Evolutionary conservation across 2,888 invertebrate species (phyloP).

Genomic region (Leuctra nigra): DNA sequence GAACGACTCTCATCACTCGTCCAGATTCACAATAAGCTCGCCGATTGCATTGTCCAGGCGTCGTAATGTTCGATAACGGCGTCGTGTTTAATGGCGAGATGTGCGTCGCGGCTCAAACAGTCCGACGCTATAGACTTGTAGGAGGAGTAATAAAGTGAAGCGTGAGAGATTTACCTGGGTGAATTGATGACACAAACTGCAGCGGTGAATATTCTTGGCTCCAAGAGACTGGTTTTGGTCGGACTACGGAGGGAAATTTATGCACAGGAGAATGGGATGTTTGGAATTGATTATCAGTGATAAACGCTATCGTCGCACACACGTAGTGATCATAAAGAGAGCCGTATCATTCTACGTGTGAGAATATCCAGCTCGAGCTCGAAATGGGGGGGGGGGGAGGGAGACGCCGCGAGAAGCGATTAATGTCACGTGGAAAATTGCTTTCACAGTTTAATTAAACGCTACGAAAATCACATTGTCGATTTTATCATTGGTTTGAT

Average conservation of each 20-base stretch:
- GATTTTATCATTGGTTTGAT: no score
- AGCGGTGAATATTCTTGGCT: neutral
- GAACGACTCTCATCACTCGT: slow-evolving; percentile 1
- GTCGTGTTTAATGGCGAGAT: neutral
- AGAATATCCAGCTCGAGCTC: no score
- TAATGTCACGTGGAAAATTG: no score
- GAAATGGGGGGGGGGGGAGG: no score
- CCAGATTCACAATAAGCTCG: neutral
- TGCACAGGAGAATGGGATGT: neutral
- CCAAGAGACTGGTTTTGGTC: neutral
- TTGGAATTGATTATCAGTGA: no score
- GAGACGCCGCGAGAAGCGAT: no score
- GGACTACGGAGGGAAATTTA: slow-evolving; percentile 3
- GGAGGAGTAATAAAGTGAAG: slow-evolving; percentile 15
- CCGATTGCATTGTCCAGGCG: slow-evolving; percentile 8
- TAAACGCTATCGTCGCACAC: no score
- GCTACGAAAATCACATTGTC: no score
- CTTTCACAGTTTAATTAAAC: no score
- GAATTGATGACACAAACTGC: slow-evolving; percentile 14
- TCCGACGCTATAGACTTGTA: slow-evolving; percentile 12
- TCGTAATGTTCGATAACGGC: slow-evolving; percentile 3
- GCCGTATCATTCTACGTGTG: no score
- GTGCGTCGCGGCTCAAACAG: slow-evolving; percentile 6
- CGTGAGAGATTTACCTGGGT: slow-evolving; percentile 16
- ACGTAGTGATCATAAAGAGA: no score